Base-by-base conservation (phyloP, 1,140 invertebrate species). In the Brachystomella parvula region DNA sequence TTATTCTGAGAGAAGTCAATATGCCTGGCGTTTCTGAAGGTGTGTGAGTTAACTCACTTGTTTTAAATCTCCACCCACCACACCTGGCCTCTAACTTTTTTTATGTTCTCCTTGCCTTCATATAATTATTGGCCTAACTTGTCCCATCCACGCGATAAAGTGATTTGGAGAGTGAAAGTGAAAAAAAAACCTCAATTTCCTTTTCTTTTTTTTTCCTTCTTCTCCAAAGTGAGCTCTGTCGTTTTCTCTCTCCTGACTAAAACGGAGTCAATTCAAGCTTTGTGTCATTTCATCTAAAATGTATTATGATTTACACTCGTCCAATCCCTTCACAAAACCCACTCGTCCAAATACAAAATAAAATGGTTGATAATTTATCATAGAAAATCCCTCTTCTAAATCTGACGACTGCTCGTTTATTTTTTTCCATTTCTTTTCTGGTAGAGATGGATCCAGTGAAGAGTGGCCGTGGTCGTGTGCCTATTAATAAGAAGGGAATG, bases 121-220 rank as follows among this genome's bases (percentile, higher is more conserved):
- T 49, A 47, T 69, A 69, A 69, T 69, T 69, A 53, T 53, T 53
- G 9, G 9, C n/a, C n/a, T 53, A 53, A 28, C 35, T 53, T 12
- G 35, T 26, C 1, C n/a, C 12, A 35, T 39, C 70, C 70, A 71
- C 70, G 70, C 70, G 53, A 71, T 61, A 71, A 71, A 68, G 61
- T 60, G 33, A 68, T 71, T 65, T 62, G 44, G 61, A 44, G 65
- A 69, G 64, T 67, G 59, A 61, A 53, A 63, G 31, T 63, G 62
- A 63, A 63, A 63, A 49, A 28, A 59, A 56, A 21, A 12, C n/a
- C 9, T 44, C n/a, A n/a, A n/a, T n/a, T n/a, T n/a, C n/a, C n/a
- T n/a, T n/a, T n/a, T n/a, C n/a, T n/a, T n/a, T n/a, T n/a, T n/a
- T n/a, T n/a, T n/a, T n/a, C n/a, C n/a, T n/a, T n/a, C n/a, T n/a